These are phyloP conservation scores for Odontomachus brunneus DNA, from an alignment of 1,140 invertebrate genomes.

Conservation along the genomic window DNA sequence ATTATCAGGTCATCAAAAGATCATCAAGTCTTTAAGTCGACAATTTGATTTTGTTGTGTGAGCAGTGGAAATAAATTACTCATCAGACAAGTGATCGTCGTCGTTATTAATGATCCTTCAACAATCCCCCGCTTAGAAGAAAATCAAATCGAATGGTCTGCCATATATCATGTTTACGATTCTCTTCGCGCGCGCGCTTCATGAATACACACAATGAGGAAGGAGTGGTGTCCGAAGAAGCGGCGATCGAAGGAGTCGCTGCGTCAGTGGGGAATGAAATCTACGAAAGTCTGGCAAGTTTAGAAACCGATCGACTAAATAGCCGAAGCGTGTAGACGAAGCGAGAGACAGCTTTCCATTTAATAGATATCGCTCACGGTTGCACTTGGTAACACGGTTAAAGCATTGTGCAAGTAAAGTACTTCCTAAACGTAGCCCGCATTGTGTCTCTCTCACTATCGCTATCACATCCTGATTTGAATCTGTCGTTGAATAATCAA, in stretches of 20 bases:
- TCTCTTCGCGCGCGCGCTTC: too few species aligned
- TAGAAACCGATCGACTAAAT: slow-evolving; percentile 40
- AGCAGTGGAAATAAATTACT: too few species aligned
- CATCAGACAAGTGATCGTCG: too few species aligned
- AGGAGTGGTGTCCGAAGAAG: not conserved
- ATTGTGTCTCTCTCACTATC: not conserved
- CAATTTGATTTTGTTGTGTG: too few species aligned
- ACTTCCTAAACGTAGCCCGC: not conserved
- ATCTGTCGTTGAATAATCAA: not conserved
- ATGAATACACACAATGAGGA: too few species aligned
- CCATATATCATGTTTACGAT: too few species aligned
- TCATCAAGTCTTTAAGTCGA: too few species aligned
- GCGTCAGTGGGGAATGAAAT: slow-evolving; percentile 56
- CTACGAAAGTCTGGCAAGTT: slow-evolving; percentile 40
- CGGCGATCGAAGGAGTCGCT: too few species aligned
- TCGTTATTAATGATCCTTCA: too few species aligned
- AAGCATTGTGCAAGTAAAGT: not conserved
- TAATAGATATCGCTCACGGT: not conserved
- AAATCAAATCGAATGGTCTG: too few species aligned
- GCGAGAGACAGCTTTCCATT: slow-evolving; percentile 25
- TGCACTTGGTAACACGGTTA: not conserved
- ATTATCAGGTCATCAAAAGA: too few species aligned
- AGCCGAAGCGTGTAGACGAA: slow-evolving; percentile 19
- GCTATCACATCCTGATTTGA: not conserved
- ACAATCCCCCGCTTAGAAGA: too few species aligned